Evolutionary conservation across 2,888 invertebrate species (phyloP), one percentile per base, ranked within the genome.

Genomic region (Luperina nickerlii): DNA sequence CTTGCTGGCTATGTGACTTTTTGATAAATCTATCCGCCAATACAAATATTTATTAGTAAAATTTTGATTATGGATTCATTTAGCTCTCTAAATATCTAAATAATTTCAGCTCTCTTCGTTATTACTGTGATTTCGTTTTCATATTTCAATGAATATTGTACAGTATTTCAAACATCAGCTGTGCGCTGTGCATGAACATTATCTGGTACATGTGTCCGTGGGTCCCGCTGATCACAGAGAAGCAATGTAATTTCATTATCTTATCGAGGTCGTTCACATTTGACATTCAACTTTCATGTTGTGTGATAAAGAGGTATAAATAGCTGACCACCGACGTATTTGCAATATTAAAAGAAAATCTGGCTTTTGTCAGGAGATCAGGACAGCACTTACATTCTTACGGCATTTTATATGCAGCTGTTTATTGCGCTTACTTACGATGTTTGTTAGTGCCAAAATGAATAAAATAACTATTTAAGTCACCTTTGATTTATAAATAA

Each of bases 191-290:
- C 69, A 63, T 78, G 74, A 73, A 57, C 72, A 78, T 84, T 87
- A 90, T 91, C 90, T 84, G 84, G 86, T 70, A 48, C 68, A 76
- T 66, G 48, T 69, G 72, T 82, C 79, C 85, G 83, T 85, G 84
- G 79, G 89, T 79, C 87, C 89, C 89, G 89, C 86, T 90, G 91
- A 92, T 93, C 93, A 91, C 91, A 92, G 90, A 90, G 88, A 89
- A 90, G 88, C 88, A 88, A 88, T 90, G 89, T 93, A 91, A 90
- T 91, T 91, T 86, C 76, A 85, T 92, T 95, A 96, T 96, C 95
- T 95, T 95, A 95, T 93, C 94, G 91, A 92, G 96, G 94, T 95
- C 95, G 90, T 96, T 96, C 93, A 96, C 96, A 89, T 90, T 94
- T 96, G 96, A 96, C 96, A 96, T 96, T 96, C 94, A 95, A 92